phyloP scores from a whole-genome alignment of 1,140 invertebrate genomes.

The Phortica variegata region DNA sequence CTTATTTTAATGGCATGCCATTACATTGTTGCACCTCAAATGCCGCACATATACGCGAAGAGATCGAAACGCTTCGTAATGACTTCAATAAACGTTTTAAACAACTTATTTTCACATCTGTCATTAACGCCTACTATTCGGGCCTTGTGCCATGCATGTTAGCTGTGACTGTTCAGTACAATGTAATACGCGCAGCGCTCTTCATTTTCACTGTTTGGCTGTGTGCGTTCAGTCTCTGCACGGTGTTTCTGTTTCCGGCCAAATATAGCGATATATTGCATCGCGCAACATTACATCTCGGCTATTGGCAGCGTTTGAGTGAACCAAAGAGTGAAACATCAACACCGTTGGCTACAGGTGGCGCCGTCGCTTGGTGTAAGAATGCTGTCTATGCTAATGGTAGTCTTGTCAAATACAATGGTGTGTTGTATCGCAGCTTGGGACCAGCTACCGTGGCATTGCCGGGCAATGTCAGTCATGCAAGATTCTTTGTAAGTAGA shows the following conservation, averaged over 20 bases:
- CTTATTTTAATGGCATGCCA: conserved; percentile 57
- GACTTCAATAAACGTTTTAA: conserved; percentile 90
- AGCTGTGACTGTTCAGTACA: conserved; percentile 83
- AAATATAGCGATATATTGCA: conserved; percentile 87
- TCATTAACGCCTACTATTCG: conserved; percentile 87
- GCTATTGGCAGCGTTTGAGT: conserved; percentile 74
- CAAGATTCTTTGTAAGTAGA: conserved; percentile 82
- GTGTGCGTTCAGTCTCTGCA: conserved; percentile 78
- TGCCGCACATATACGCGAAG: conserved; percentile 72
- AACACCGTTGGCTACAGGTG: conserved; percentile 34
- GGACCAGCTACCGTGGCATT: conserved; percentile 74
- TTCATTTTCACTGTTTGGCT: conserved; percentile 81
- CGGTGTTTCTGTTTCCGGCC: conserved; percentile 69
- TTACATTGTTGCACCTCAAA: conserved; percentile 73
- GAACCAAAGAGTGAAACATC: conserved; percentile 30
- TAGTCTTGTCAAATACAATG: conserved; percentile 77
- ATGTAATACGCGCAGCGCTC: conserved; percentile 79
- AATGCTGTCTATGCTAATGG: conserved; percentile 73
- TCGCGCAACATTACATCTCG: conserved; percentile 84
- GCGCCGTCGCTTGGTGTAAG: conserved; percentile 66
- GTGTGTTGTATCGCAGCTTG: conserved; percentile 77
- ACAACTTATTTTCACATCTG: conserved; percentile 86
- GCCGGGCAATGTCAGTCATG: conserved; percentile 79
- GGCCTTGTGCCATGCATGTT: conserved; percentile 90
- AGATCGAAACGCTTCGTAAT: conserved; percentile 78